Evolutionary conservation across 1,140 invertebrate species (phyloP).

Genomic region (Ladona fulva): DNA sequence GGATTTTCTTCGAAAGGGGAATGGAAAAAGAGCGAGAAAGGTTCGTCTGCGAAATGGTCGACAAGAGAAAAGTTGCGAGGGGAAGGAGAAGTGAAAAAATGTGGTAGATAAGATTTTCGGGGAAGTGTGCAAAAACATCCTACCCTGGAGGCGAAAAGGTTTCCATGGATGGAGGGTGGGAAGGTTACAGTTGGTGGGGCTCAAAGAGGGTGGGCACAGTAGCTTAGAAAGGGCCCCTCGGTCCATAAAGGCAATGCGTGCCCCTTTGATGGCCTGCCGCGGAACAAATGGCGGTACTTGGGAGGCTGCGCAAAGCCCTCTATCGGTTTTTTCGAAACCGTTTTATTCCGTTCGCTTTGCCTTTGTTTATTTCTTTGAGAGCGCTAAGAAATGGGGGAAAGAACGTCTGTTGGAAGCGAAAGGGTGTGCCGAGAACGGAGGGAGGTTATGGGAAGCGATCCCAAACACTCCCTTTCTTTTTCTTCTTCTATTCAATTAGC

Average conservation of each 20-base stretch:
- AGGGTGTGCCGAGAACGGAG: not conserved
- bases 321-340: not conserved
- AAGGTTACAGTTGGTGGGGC: not conserved
- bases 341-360: not conserved
- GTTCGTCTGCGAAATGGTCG: no score
- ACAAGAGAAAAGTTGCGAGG: no score
- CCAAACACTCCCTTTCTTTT: no score
- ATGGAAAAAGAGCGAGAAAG: not conserved
- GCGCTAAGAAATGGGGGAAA: not conserved
- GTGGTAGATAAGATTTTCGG: not conserved
- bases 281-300: not conserved
- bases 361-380: not conserved
- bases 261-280: not conserved
- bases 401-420: no score
- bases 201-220: not conserved
- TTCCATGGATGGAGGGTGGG: not conserved
- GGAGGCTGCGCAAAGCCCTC: not conserved
- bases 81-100: not conserved
- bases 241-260: slow-evolving; percentile 3
- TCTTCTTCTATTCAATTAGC: no score
- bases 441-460: not conserved
- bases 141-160: no score
- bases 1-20: not conserved
- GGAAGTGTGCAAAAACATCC: not conserved
- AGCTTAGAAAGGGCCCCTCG: not conserved